Evolutionary conservation across 2,113 vertebrate species (phyloP), one percentile per base, ranked within the genome.

Genomic region (Panthera leo): DNA sequence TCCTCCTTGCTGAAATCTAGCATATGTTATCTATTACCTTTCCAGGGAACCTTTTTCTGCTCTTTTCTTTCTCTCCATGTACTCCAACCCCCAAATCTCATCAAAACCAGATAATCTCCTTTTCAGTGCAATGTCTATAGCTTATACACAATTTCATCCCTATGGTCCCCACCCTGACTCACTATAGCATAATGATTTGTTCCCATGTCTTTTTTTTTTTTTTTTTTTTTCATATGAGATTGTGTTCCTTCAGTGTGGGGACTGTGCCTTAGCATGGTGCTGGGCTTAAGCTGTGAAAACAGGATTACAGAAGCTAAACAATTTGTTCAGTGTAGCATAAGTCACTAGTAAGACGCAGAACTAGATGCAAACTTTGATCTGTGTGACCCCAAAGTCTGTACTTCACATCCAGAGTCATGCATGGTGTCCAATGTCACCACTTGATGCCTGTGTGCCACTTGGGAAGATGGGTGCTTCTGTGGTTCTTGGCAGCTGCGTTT

Each of bases 371-470:
- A 42, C 51, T 21, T 84, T 31, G 13, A 16, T 36, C 14, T 51
- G 23, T 86, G 82, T 89, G 70, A 79, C 55, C 53, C 15, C 27
- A 42, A 39, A 95, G 68, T 8, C 70, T 80, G 39, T 53, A 85
- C 7, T 42, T 91, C 16, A 45, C 10, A 13, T 27, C 39, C 34
- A 21, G 0, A 0, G 51, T 71, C 78, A 5, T 15, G 55, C 78
- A 5, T 15, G 55, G 12, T 25, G 39, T 34, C 78, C n/a, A 70
- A 0, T 15, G 65, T 27, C 13, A 53, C 21, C 23, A 5, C 71
- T 19, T 48, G 51, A 45, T 21, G 34, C 48, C 11, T 11, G 2
- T 2, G 14, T 82, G 42, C 12, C 92, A 29, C 8, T 3, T 53
- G 91, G 85, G 61, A 71, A 80, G 39, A 10, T 11, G 67, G 61